These are phyloP conservation scores for Ammospiza nelsoni DNA, from an alignment of 2,113 vertebrate genomes.

Conservation along the genomic window DNA sequence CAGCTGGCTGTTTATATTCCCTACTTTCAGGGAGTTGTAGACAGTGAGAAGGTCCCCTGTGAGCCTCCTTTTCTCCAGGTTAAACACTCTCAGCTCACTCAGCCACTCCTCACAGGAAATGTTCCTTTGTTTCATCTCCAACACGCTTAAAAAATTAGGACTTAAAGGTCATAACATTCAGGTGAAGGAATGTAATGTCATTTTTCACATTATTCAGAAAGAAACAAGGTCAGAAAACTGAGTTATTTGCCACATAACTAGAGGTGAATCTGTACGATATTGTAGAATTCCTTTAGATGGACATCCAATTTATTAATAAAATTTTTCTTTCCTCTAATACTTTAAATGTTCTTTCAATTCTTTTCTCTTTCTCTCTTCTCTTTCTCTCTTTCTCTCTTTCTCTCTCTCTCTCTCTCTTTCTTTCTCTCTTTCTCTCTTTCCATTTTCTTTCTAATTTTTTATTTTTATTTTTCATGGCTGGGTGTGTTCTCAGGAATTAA, in stretches of 20 bases:
- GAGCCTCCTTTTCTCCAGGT: not conserved
- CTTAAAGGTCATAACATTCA: not conserved
- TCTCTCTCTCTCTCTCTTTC: not conserved
- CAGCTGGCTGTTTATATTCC: not conserved
- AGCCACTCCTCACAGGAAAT: fast-evolving
- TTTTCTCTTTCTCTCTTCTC: too few species aligned
- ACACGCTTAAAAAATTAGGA: not conserved
- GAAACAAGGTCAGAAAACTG: not conserved
- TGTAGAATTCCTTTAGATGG: not conserved
- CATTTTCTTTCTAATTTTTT: not conserved
- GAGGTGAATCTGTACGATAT: not conserved
- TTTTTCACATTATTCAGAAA: not conserved
- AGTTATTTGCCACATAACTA: not conserved
- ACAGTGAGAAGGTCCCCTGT: fast-evolving
- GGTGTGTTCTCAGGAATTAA: not conserved
- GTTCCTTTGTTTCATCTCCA: not conserved
- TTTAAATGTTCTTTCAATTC: not conserved
- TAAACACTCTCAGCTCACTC: not conserved
- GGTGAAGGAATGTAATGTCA: not conserved
- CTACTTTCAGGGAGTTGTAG: not conserved
- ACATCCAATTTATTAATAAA: not conserved
- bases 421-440: too few species aligned
- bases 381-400: not conserved
- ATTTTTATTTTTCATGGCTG: not conserved
- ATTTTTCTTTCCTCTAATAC: not conserved